Evolutionary conservation across 1,140 invertebrate species (phyloP), one percentile per base, ranked within the genome.

Genomic region (Anastrepha ludens): DNA sequence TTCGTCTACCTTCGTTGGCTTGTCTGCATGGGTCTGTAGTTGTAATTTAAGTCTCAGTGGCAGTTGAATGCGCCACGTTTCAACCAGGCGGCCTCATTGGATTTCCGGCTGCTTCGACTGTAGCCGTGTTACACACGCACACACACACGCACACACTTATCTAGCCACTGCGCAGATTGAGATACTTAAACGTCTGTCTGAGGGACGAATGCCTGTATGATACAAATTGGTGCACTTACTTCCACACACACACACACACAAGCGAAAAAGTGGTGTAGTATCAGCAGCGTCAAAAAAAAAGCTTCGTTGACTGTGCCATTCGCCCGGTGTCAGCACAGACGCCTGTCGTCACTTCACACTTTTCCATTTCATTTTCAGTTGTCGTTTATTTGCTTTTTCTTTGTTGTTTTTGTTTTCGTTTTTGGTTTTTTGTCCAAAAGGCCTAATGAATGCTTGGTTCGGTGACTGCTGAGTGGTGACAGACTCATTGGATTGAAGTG

Each of bases 41-140:
- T 55, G 74, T 81, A 81, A 81, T 81, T 81, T 81, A 47, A 81
- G 47, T 81, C 55, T 81, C 74, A 81, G 74, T 81, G 50, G 74
- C 74, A 81, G 74, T 81, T 81, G 74, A 81, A 55, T 81, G 44
- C 74, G n/a, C 47, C 44, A 50, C 41, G 13, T 15, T 5, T 44
- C 44, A 8, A 78, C 44, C 9, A 13, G 17, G 74, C 47, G 47
- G n/a, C 15, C 74, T 81, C 47, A 81, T 81, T 81, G 74, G 13
- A 81, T 81, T 81, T 81, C 74, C 74, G 74, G 47, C 74, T 47
- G 8, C 8, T 81, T 7, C n/a, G 6, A 17, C 3, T 17, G 39
- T 11, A 11, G 20, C 15, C 4, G 44, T 9, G 17, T 6, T 11
- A 47, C 70, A 74, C 41, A 6, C 7, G 3, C 67, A 44, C 39